Percentiles rank a stretch among this genome's conserved stretches.
phyloP scores from a whole-genome alignment of 2,888 invertebrate species.

The Agonopterix heracliana region DNA sequence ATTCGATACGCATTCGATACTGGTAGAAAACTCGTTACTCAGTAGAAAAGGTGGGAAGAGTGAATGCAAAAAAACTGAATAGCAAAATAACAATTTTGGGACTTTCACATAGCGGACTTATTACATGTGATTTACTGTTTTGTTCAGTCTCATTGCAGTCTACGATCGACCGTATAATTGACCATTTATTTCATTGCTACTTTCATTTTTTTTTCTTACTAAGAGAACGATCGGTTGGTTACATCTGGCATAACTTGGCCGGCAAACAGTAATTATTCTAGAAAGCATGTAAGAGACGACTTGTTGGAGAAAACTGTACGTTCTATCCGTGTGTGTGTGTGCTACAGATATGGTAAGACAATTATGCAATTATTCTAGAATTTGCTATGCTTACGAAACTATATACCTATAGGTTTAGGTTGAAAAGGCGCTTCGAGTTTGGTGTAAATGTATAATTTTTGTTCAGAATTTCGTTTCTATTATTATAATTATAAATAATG shows the following conservation, averaged over 20 bases:
- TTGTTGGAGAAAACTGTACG: slow-evolving; percentile 18
- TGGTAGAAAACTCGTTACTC: too few species aligned
- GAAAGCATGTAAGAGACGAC: slow-evolving; percentile 22
- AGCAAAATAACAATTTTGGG: background rate
- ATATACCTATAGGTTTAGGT: background rate
- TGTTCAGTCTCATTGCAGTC: background rate
- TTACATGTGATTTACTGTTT: too few species aligned
- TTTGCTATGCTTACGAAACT: background rate
- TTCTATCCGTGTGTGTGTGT: slow-evolving; percentile 11
- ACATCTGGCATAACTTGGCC: slow-evolving; percentile 17
- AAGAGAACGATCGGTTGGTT: slow-evolving; percentile 13
- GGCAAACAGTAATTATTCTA: slow-evolving; percentile 21
- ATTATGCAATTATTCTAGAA: slow-evolving; percentile 16
- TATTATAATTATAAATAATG: too few species aligned
- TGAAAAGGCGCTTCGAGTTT: too few species aligned
- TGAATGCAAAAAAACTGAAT: too few species aligned
- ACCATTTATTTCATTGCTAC: slow-evolving; percentile 14
- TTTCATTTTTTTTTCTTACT: slow-evolving; percentile 19
- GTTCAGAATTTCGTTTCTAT: too few species aligned
- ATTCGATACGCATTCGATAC: too few species aligned
- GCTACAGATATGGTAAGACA: slow-evolving; percentile 12
- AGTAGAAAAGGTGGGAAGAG: too few species aligned
- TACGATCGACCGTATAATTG: slow-evolving; percentile 18
- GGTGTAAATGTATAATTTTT: too few species aligned
- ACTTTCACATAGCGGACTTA: too few species aligned